Base-by-base conservation (phyloP, 92 coral and sea anemone species). In the Paragorgia papillata region DNA sequence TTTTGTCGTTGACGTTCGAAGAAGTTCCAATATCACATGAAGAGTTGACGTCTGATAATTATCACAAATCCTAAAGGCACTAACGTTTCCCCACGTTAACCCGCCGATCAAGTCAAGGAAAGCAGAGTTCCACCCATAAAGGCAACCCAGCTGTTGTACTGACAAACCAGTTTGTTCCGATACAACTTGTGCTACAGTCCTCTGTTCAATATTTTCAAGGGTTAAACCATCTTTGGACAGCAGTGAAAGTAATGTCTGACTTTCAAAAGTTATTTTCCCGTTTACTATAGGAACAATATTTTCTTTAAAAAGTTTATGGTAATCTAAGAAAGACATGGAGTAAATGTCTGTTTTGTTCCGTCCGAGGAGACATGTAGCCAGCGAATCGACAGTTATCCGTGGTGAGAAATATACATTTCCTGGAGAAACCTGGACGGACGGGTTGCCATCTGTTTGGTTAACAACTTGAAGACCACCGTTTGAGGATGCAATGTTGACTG, bases 361-460 rank as follows among this genome's bases (percentile, higher is more conserved):
- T 53, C 53, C 78, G 43, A 71, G 62, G 3, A 68, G 75, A 55
- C 78, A 71, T 27, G 63, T 33, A 29, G 78, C 78, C 29, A 71
- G 53, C 14, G 51, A 6, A 20, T 9, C 58, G 30, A 64, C 32
- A 1, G 78, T 54, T 18, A 71, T 59, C 25, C 44, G 32, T 71
- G 64, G 64, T 8, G 64, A 53, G 32, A 71, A 53, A 55, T 17
- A 71, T 27, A 7, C n/a, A 55, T 46, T 22, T 24, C 62, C 57
- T 7, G 78, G 63, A 53, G 40, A 26, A 28, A 71, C n/a, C 14
- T 29, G 29, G 24, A 71, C 58, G 30, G 78, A 71, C 0, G 78
- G 78, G 57, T 71, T 71, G 5, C 78, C 78, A 41, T 71, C 78
- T 7, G 29, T 49, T 51, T n/a, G 64, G 48, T 1, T 32, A 24